Evolutionary conservation across 2,888 invertebrate genomes (phyloP), one percentile per base, ranked within the genome.

Genomic region (Polymixis flavicincta): DNA sequence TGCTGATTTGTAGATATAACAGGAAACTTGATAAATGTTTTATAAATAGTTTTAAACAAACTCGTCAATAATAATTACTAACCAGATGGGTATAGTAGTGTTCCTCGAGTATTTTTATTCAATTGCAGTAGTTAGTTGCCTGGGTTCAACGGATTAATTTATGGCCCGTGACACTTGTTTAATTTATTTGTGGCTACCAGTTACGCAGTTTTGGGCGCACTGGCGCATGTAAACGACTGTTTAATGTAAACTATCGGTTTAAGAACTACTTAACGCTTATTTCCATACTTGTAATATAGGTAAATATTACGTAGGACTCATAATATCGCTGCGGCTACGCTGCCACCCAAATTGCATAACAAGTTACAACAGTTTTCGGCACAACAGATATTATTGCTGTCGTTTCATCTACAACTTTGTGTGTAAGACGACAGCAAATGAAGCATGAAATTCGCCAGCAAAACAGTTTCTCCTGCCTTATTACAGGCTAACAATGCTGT

Each of bases 171-270:
- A 45, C 25, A 5, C 50, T 50, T 14, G 45, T 69, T n/a, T 61
- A 55, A 80, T 80, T 75, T 81, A 81, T 81, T 55, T 42, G 45
- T 52, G 28, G 48, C 61, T 70, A 66, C 65, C 50, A 64, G 61
- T 74, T 66, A 74, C 61, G 61, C 61, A 63, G 57, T 57, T 66
- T 69, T 48, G 37, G 57, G 48, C 25, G 60, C 57, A 32, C 32
- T 28, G 52, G 17, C 17, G 76, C 81, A 80, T 80, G 28, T 60
- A 68, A 79, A 81, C 19, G 54, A 57, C 69, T 25, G 54, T 52
- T 72, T 67, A 72, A 64, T 68, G 48, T 67, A 65, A 65, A 60
- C 37, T 19, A 37, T 60, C 64, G 60, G n/a, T 42, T 70, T 54
- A 25, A n/a, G 54, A 52, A 22, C 42, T 71, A 66, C 28, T 32